Base-by-base conservation (phyloP, 2,797 vertebrate genomes). In the Lateolabrax maculatus region DNA sequence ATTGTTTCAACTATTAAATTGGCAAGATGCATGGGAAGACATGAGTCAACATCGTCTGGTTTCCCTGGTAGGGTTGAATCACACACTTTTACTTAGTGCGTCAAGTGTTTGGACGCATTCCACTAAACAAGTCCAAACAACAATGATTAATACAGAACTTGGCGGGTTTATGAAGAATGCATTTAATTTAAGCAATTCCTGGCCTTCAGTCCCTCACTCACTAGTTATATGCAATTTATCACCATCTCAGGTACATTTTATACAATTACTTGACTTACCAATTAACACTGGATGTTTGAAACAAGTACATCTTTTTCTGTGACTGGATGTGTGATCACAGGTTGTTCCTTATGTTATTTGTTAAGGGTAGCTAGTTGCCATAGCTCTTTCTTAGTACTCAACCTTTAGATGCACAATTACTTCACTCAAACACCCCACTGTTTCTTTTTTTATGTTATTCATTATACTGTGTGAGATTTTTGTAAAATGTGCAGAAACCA, bases 311-410 rank as follows among this genome's bases (percentile, higher is more conserved):
- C 13, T 67, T 34, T 68, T 75, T 23, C 4, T 31, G 27, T 3
- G 12, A n/a, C 37, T 19, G 6, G 25, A 36, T 34, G 12, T 44
- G 27, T 18, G 34, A 31, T 48, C 10, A 39, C 63, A 23, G 29
- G 25, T 31, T 76, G 25, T 39, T 65, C 27, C 16, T 55, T 55
- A 8, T 55, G 25, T 71, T 44, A 27, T 57, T 67, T 56, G 44
- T 64, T 52, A 39, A 48, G 18, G n/a, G 6, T 25, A 61, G 41
- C 12, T 19, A 16, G 68, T 70, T 84, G 43, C 60, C 8, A 56
- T 48, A 51, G 21, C 15, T 36, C 11, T 23, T 18, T 34, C 18
- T 49, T 74, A n/a, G 46, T 29, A n/a, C 60, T 74, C 43, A 25
- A 5, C 39, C 16, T 12, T n/a, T n/a, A 31, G n/a, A 39, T 62